A percentile compares a stretch with the other conserved stretches of the same genome.
Conservation (phyloP, 2,888 invertebrate species). For the Odontothrips loti region DNA sequence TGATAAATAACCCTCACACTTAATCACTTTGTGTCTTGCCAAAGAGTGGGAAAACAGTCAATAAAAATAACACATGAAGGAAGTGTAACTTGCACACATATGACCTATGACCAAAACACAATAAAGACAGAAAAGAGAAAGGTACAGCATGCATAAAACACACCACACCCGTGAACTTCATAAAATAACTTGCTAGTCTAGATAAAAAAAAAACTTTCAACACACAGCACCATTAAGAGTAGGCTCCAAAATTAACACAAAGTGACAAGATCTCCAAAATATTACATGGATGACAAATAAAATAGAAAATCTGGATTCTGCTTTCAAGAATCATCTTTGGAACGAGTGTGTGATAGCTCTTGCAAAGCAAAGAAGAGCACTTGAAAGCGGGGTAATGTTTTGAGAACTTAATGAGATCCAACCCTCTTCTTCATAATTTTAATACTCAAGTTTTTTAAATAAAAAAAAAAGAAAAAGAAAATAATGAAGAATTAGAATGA, state of each 20-base stretch:
- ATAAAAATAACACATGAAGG: neutral
- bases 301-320: constrained; percentile 2
- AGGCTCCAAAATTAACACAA: constrained; percentile 3
- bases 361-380: too few relatives aligned
- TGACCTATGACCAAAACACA: neutral
- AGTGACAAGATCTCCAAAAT: neutral
- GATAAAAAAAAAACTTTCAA: neutral
- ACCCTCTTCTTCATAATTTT: neutral
- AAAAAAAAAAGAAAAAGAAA: neutral
- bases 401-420: neutral
- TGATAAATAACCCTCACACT: neutral
- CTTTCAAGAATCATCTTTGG: constrained; percentile 4
- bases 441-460: neutral
- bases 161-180: neutral
- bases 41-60: neutral
- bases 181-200: constrained; percentile 15
- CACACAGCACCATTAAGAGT: neutral
- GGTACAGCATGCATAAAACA: constrained; percentile 8
- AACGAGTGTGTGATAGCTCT: neutral
- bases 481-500: constrained; percentile 15
- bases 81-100: constrained; percentile 18
- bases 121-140: neutral
- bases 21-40: neutral
- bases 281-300: neutral
- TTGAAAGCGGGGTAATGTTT: neutral